Percentiles rank a stretch among this genome's conserved stretches.
These are phyloP conservation scores for Sebastes oblongus DNA, from an alignment of 2,797 vertebrate species.

Conservation along the genomic window DNA sequence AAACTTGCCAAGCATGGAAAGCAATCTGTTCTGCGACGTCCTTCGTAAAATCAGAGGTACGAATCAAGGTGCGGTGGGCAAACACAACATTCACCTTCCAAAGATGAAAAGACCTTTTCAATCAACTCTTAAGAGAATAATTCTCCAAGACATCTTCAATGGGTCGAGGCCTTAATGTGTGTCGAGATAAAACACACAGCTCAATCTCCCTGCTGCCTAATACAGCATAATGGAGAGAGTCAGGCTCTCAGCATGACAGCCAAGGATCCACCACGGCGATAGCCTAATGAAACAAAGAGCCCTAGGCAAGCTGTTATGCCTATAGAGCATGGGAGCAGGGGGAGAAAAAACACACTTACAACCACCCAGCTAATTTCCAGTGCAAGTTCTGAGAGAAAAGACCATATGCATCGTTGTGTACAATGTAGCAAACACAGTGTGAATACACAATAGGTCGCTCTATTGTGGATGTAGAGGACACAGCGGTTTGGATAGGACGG, in stretches of 20 bases:
- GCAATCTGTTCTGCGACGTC: conserved; percentile 48
- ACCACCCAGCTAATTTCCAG: conserved; percentile 53
- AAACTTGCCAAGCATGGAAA: conserved; percentile 36
- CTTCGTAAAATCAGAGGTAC: conserved; percentile 27
- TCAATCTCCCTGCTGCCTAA: conserved; percentile 57
- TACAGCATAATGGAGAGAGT: conserved; percentile 63
- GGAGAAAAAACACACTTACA: background rate
- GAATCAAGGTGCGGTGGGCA: conserved; percentile 25
- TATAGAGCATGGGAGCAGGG: conserved; percentile 4
- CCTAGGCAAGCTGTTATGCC: conserved; percentile 50
- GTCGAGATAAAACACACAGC: conserved; percentile 53
- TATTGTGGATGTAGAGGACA: conserved; percentile 28
- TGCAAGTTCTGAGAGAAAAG: conserved; percentile 27
- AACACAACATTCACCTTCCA: conserved; percentile 38
- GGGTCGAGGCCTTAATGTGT: conserved; percentile 50
- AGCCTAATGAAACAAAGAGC: conserved; percentile 73
- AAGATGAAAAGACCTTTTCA: conserved; percentile 47
- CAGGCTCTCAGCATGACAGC: conserved; percentile 56
- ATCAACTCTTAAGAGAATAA: conserved; percentile 40
- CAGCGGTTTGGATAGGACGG: conserved; percentile 30
- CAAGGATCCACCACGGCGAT: conserved; percentile 53
- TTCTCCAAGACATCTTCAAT: conserved; percentile 34
- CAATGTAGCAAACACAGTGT: conserved; percentile 8
- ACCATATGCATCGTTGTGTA: conserved; percentile 40
- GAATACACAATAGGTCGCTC: conserved; percentile 41